These are phyloP conservation scores for Dasypogon diadema DNA, from an alignment of 2,888 invertebrate genomes.

Conservation along the genomic window DNA sequence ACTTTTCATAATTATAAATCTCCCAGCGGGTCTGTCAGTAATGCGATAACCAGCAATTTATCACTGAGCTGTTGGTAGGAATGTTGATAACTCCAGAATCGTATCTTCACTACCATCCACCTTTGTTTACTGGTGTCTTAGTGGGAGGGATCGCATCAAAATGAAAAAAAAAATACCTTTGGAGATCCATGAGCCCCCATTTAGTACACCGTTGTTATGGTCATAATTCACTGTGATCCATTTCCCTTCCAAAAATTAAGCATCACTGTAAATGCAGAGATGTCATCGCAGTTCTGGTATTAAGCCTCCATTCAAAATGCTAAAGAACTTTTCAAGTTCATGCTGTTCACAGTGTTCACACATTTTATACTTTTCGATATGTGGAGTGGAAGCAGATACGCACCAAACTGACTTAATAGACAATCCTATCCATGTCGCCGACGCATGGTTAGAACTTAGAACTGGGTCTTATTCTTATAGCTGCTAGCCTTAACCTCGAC, in stretches of 20 bases:
- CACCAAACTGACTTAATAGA: not conserved
- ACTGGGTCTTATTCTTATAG: too few species aligned
- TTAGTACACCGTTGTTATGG: not conserved
- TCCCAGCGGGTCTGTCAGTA: not conserved
- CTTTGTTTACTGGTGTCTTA: not conserved
- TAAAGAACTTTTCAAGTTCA: not conserved
- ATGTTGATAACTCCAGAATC: not conserved
- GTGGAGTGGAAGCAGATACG: not conserved
- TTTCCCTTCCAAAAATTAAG: not conserved
- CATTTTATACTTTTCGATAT: too few species aligned
- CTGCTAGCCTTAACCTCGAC: too few species aligned
- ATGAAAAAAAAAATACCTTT: not conserved
- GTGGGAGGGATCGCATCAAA: not conserved
- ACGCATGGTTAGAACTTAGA: not conserved
- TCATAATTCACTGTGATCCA: not conserved
- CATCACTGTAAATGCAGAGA: not conserved
- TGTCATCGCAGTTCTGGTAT: not conserved
- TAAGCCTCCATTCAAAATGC: not conserved
- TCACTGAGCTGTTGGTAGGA: not conserved
- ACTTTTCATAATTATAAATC: slow-evolving; percentile 41
- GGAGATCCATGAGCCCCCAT: not conserved
- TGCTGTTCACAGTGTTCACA: not conserved
- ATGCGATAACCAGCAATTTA: not conserved
- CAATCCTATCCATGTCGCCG: not conserved
- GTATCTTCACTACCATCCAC: not conserved